Evolutionary conservation across 2,113 vertebrate genomes (phyloP), one percentile per base, ranked within the genome.

Genomic region (Galemys pyrenaicus): DNA sequence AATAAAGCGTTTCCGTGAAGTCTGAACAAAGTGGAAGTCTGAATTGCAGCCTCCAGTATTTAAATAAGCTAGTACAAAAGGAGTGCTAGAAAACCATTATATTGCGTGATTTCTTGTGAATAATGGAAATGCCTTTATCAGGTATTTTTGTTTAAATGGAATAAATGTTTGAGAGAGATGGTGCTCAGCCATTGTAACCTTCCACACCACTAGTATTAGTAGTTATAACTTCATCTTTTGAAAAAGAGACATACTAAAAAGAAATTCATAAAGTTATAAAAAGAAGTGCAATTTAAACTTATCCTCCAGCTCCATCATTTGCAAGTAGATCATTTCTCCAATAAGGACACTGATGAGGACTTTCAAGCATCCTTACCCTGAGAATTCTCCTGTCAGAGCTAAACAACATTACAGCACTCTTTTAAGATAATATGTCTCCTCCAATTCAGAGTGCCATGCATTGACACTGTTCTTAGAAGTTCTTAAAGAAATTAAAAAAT

Each of bases 51-150:
- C 96, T 94, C 79, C 91, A 96, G 97, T 98, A 98, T 98, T 98
- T 98, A 98, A 98, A 98, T 98, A 98, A 98, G 97, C 97, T 97
- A 97, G 98, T 98, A 98, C 95, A 97, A 98, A 98, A 98, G 96
- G 83, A 98, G 89, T 91, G 95, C 97, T 98, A 96, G n/a, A 97
- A 95, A 98, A 97, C 97, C 97, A 98, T 98, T 98, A 97, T 98
- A 97, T 97, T 98, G 93, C 96, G 96, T 96, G 98, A 98, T 98
- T 98, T 98, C 97, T 96, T 95, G 97, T 96, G 97, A 98, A 97
- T 98, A 98, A 98, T 96, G 98, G 96, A 98, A 98, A 97, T 94
- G 96, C 95, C 95, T 98, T 97, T 98, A 98, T 97, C 97, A 97
- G 94, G 95, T 98, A 98, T 98, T 98, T 98, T 98, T 98, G 96